A percentile compares a stretch with the other conserved stretches of the same genome.
Conservation (phyloP, 2,797 vertebrate species). For the Enteromius unitaeniatus region DNA sequence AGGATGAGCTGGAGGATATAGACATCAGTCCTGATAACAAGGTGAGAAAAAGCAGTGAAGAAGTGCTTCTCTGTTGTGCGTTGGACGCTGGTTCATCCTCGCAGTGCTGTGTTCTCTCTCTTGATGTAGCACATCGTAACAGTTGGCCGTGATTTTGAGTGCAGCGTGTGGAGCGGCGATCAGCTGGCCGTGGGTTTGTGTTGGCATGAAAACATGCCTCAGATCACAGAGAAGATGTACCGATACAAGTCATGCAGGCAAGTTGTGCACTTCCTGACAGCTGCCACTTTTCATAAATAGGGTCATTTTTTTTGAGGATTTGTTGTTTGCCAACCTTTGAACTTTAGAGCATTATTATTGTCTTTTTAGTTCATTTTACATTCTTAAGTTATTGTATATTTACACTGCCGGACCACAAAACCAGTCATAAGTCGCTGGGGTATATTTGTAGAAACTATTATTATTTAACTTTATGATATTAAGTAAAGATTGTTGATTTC, state of each 20-base stretch:
- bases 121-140: constrained; percentile 84
- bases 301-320: background rate
- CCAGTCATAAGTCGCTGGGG: too few species aligned
- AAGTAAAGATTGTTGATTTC: too few species aligned
- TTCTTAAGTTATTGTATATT: background rate
- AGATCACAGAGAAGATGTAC: constrained; percentile 84
- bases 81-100: background rate
- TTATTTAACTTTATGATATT: too few species aligned
- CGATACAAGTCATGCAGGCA: constrained; percentile 93
- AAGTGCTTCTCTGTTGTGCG: background rate
- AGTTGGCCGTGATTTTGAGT: constrained; percentile 87
- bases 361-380: background rate
- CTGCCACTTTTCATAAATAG: background rate
- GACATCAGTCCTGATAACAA: constrained; percentile 88
- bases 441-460: too few species aligned
- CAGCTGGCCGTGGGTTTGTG: constrained; percentile 83
- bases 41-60: constrained; percentile 64
- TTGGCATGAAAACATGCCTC: constrained; percentile 88
- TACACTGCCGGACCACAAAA: too few species aligned
- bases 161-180: constrained; percentile 90
- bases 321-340: background rate
- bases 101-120: background rate
- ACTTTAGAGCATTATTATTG: background rate
- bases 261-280: constrained; percentile 42
- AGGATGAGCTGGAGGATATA: constrained; percentile 91